These are phyloP conservation scores for Hartigia nigra DNA, from an alignment of 2,888 invertebrate genomes.

Conservation along the genomic window DNA sequence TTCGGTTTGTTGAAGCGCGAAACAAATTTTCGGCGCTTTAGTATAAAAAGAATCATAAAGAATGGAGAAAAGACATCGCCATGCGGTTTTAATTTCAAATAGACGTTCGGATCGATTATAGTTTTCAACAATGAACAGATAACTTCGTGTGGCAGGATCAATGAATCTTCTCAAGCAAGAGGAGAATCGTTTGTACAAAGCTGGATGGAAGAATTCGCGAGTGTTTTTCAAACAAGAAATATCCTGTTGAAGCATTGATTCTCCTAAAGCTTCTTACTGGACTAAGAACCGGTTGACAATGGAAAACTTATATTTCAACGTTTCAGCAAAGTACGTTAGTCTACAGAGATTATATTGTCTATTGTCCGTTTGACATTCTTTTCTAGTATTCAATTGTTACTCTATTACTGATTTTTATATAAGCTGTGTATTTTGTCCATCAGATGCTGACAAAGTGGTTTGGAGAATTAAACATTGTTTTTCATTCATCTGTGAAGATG, in stretches of 20 bases:
- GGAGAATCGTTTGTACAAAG: slow-evolving; percentile 6
- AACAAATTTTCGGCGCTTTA: not conserved
- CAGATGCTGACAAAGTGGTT: not conserved
- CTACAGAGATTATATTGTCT: not conserved
- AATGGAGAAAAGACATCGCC: not conserved
- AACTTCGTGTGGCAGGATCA: not conserved
- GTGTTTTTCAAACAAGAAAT: slow-evolving; percentile 23
- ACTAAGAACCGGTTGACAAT: slow-evolving; percentile 24
- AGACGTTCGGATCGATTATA: not conserved
- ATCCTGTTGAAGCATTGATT: slow-evolving; percentile 23
- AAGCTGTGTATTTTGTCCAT: not conserved
- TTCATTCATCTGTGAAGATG: not conserved
- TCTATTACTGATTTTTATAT: not conserved
- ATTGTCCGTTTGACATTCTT: not conserved
- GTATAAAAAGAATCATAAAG: not conserved
- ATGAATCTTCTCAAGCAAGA: not conserved
- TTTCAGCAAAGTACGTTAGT: not conserved
- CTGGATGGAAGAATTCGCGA: slow-evolving; percentile 13
- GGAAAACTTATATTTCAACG: slow-evolving; percentile 24
- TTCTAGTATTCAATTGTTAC: not conserved
- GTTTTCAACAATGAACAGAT: not conserved
- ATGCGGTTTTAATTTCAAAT: not conserved
- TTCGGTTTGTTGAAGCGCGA: not conserved
- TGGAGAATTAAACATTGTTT: not conserved
- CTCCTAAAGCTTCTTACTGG: slow-evolving; percentile 30